Base-by-base conservation (phyloP, 2,888 invertebrate genomes). In the Leucoma salicis region DNA sequence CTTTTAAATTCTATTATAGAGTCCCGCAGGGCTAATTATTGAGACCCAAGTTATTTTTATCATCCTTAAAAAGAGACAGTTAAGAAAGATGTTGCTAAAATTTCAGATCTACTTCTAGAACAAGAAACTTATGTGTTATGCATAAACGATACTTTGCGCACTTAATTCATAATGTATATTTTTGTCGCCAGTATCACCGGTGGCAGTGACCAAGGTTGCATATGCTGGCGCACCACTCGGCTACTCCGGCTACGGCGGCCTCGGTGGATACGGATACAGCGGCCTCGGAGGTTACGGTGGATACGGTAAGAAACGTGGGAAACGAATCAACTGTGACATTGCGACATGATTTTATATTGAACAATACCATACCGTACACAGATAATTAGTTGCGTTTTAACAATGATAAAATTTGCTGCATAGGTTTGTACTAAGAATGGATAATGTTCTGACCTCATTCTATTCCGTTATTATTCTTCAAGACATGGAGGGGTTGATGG, bases 201-300 rank as follows among this genome's bases (percentile, higher is more conserved):
- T 72, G 10, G 77, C 72, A 0, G 74, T 80, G 2, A 81, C 79
- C 64, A 80, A 81, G 63, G 79, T 81, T 1, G 59, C 16, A 8
- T 70, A 68, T 56, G 57, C 64, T n/a, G n/a, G n/a, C 57, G 57
- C 44, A 8, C 44, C 42, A 4, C n/a, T 36, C 27, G 63, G 60
- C n/a, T 62, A 62, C 33, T 50, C 48, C 24, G 65, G 62, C 15
- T 57, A 63, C 29, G 63, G 66, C 32, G 74, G 75, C 28, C 60
- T 66, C 43, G 59, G 66, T 24, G 61, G 65, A 16, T 53, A 56
- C 21, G 67, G 63, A 32, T 51, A 63, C 18, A 60, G 64, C n/a
- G 55, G 56, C n/a, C 54, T 66, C 57, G 55, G 59, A 31, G 66
- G 73, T 7, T 67, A 68, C 39, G 66, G 71, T 21, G 63, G 64